A percentile compares a stretch with the other conserved stretches of the same genome.
phyloP scores from a whole-genome alignment of 1,140 invertebrate species.

The Drosophila tristis region DNA sequence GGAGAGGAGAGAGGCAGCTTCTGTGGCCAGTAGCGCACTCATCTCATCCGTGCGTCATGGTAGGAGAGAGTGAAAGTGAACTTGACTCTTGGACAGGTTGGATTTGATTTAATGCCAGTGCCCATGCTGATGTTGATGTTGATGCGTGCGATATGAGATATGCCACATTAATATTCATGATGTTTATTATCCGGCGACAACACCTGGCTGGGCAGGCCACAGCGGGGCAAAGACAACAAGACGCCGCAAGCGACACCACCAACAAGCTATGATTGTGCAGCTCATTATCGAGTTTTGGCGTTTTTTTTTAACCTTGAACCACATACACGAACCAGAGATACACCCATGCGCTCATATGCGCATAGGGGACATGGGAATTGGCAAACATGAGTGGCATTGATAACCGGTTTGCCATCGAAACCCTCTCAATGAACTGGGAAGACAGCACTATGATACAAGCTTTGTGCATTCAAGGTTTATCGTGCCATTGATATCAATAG shows the following conservation, averaged over 20 bases:
- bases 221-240: conserved; percentile 45
- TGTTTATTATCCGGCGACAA: conserved; percentile 51
- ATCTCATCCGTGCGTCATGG: conserved; percentile 59
- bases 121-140: conserved; percentile 28
- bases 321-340: conserved; percentile 41
- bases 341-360: conserved; percentile 2
- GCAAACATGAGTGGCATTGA: conserved; percentile 54
- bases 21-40: conserved; percentile 8
- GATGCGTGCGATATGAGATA: conserved; percentile 25
- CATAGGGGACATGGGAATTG: conserved; percentile 41
- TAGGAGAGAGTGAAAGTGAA: conserved; percentile 76
- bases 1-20: conserved; percentile 15
- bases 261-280: conserved; percentile 52
- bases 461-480: too few species aligned
- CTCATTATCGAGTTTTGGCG: conserved; percentile 71
- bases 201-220: conserved; percentile 12
- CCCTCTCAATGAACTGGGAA: background rate
- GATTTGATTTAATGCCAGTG: conserved; percentile 47
- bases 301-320: conserved; percentile 76
- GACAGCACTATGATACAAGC: background rate
- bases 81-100: conserved; percentile 66
- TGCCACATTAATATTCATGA: conserved; percentile 77
- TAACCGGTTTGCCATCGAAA: conserved; percentile 29
- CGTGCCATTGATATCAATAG: too few species aligned
- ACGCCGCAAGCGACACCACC: conserved; percentile 17